Percentiles rank a stretch among this genome's conserved stretches.
phyloP scores from a whole-genome alignment of 2,113 vertebrate genomes.

The Clarias macrocephalus region DNA sequence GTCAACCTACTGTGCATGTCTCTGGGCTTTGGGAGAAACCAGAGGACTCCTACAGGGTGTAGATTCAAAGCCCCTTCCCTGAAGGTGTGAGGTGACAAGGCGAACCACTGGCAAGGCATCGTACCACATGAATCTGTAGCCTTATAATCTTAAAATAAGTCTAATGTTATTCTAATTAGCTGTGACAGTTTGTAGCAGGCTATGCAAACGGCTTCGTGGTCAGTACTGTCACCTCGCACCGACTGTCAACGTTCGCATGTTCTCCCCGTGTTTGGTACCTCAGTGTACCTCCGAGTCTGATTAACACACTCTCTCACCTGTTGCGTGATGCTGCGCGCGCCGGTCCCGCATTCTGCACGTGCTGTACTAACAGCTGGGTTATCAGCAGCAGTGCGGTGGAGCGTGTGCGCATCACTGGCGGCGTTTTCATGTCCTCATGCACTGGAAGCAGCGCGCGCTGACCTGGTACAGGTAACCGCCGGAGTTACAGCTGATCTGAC shows the following conservation, averaged over 20 bases:
- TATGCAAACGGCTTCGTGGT: not conserved
- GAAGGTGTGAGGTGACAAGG: no score
- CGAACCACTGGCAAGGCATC: no score
- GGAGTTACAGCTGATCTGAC: not conserved
- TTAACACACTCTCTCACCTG: constrained; percentile 31
- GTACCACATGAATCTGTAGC: not conserved
- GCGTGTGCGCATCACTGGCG: constrained; percentile 28
- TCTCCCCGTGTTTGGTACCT: no score
- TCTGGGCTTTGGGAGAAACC: no score
- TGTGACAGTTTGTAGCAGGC: not conserved
- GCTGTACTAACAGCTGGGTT: not conserved
- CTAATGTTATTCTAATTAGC: not conserved
- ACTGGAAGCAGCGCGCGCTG: not conserved
- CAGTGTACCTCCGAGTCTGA: no score
- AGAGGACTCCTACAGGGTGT: no score
- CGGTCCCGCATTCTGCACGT: no score
- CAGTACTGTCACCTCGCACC: no score
- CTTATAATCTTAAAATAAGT: not conserved
- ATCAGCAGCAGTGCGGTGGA: constrained; percentile 29
- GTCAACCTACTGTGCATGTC: no score
- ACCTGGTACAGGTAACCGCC: not conserved
- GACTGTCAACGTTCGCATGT: no score
- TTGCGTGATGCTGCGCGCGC: not conserved
- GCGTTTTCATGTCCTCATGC: constrained; percentile 6
- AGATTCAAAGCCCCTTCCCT: no score